Evolutionary conservation across 2,797 vertebrate species (phyloP).

Genomic region (Urocyon cinereoargenteus): DNA sequence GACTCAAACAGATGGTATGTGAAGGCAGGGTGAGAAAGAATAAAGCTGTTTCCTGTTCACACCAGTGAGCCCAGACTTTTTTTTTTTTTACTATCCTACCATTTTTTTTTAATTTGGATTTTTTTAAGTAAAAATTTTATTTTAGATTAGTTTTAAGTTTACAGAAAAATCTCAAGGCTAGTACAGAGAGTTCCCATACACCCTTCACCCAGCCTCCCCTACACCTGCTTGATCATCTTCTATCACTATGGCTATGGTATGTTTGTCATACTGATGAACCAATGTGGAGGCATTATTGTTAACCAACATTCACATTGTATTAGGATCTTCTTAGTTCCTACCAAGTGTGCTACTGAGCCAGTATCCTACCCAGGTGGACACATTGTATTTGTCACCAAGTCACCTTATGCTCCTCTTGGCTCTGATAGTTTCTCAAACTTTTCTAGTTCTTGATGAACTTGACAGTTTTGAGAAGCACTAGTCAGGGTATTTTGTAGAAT

Average conservation of each 20-base stretch:
- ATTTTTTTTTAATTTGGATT: background rate
- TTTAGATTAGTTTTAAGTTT: background rate
- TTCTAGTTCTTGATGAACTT: background rate
- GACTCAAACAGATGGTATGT: background rate
- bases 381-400: accelerated
- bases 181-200: background rate
- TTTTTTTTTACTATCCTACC: background rate
- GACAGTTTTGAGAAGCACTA: background rate
- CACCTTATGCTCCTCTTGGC: background rate
- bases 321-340: no score
- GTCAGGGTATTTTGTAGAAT: background rate
- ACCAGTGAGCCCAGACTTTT: background rate
- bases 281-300: background rate
- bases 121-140: slow-evolving; percentile 23
- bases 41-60: background rate
- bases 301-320: accelerated
- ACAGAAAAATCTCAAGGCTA: background rate
- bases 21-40: background rate
- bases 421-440: background rate
- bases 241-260: background rate
- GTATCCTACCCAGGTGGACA: background rate
- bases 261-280: accelerated
- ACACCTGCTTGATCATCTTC: no score
- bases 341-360: background rate
- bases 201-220: background rate